Evolutionary conservation across 2,797 vertebrate species (phyloP).

Genomic region (Lerista edwardsae): DNA sequence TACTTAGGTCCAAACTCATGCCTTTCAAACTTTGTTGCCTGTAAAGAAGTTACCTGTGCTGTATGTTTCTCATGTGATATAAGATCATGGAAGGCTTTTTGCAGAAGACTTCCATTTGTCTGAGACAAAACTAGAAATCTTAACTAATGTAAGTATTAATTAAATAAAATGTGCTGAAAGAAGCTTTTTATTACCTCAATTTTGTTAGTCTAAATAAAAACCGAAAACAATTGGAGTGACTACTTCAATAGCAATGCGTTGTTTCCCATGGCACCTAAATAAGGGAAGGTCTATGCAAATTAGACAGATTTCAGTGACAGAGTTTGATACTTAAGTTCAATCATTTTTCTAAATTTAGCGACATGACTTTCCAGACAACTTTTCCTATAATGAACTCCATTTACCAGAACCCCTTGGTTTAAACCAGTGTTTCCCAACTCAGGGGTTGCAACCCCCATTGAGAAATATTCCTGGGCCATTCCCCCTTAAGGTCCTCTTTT

Average conservation of each 20-base stretch:
- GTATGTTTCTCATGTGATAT: slow-evolving; percentile 24
- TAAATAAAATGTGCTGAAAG: slow-evolving; percentile 55
- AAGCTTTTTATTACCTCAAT: slow-evolving; percentile 31
- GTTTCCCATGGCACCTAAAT: not conserved
- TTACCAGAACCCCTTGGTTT: not conserved
- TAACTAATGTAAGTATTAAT: slow-evolving; percentile 59
- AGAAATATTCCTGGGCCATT: too few species aligned
- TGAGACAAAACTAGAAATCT: slow-evolving; percentile 29
- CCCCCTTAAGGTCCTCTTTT: too few species aligned
- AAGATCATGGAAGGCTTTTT: slow-evolving; percentile 37
- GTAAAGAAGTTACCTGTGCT: slow-evolving; percentile 32
- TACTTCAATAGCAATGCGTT: not conserved
- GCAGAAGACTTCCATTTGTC: slow-evolving; percentile 48
- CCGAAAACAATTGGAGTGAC: not conserved
- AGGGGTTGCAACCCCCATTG: too few species aligned
- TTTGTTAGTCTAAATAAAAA: slow-evolving; percentile 42
- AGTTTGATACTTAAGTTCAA: not conserved
- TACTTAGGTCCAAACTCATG: slow-evolving; percentile 21
- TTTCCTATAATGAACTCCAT: not conserved
- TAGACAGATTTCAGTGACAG: not conserved
- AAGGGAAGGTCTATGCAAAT: not conserved
- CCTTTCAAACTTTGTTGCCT: slow-evolving; percentile 48
- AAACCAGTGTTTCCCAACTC: too few species aligned
- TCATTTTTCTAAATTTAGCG: not conserved
- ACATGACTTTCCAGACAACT: not conserved